A percentile compares a stretch with the other conserved stretches of the same genome.
These are phyloP conservation scores for Cyphomyrus discorhynchus DNA, from an alignment of 2,113 vertebrate species.

Conservation along the genomic window DNA sequence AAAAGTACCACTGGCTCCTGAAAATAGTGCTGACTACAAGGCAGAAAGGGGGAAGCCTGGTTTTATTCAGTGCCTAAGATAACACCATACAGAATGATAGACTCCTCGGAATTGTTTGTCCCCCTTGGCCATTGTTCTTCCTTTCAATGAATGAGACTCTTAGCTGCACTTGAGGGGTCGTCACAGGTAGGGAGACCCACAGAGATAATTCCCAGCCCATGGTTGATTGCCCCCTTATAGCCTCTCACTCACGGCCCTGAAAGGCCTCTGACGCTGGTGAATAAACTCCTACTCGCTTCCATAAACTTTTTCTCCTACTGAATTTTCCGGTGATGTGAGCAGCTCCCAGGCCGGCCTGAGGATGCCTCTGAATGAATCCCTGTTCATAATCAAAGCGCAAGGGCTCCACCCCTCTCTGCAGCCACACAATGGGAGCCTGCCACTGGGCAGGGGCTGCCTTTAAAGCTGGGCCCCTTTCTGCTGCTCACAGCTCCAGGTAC, in stretches of 20 bases:
- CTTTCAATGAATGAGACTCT: slow-evolving; percentile 77
- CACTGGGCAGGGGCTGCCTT: slow-evolving; percentile 26
- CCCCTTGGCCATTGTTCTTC: slow-evolving; percentile 76
- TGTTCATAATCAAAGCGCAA: slow-evolving; percentile 75
- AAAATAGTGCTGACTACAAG: slow-evolving; percentile 73
- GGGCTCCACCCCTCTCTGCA: slow-evolving; percentile 56
- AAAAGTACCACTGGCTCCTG: slow-evolving; percentile 80
- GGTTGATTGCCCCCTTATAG: slow-evolving; percentile 92
- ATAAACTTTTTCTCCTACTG: slow-evolving; percentile 86
- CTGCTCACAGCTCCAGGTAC: slow-evolving; percentile 54
- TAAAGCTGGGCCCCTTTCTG: slow-evolving; percentile 40
- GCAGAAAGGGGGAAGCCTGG: slow-evolving; percentile 81
- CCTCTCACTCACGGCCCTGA: slow-evolving; percentile 80
- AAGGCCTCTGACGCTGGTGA: slow-evolving; percentile 91
- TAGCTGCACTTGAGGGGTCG: slow-evolving; percentile 86
- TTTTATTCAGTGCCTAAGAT: slow-evolving; percentile 96
- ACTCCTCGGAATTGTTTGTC: slow-evolving; percentile 92
- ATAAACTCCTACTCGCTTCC: slow-evolving; percentile 96
- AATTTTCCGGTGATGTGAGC: slow-evolving; percentile 90
- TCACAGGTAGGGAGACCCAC: slow-evolving; percentile 92
- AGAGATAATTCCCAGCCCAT: slow-evolving; percentile 87
- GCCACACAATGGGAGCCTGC: slow-evolving; percentile 36
- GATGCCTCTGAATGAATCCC: slow-evolving; percentile 77
- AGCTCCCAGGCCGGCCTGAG: slow-evolving; percentile 73
- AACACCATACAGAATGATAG: slow-evolving; percentile 95